phyloP scores from a whole-genome alignment of 2,797 vertebrate species.

The Catostomus latipinnis region DNA sequence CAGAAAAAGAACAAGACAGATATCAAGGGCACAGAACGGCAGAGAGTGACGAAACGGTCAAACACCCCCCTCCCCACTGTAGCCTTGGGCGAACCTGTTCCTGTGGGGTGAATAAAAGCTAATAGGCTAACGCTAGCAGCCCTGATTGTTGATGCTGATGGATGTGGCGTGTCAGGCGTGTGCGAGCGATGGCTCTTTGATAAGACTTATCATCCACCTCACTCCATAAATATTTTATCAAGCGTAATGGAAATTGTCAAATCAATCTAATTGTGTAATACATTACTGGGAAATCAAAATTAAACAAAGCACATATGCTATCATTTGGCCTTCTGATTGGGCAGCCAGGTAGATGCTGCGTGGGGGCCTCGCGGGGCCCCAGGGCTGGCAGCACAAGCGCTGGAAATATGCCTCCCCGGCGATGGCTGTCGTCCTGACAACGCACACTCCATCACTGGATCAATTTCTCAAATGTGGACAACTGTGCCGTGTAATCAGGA shows the following conservation, averaged over 20 bases:
- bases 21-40: too few species aligned
- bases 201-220: constrained; percentile 98
- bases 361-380: constrained; percentile 79
- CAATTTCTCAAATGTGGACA: constrained; percentile 99
- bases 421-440: constrained; percentile 84
- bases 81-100: constrained; percentile 92
- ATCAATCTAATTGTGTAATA: constrained; percentile 99
- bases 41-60: too few species aligned
- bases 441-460: constrained; percentile 97
- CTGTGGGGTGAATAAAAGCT: constrained; percentile 93
- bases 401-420: constrained; percentile 90
- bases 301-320: constrained; percentile 99
- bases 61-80: constrained; percentile 81
- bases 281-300: constrained; percentile 99
- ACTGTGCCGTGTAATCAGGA: constrained; percentile 99
- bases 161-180: constrained; percentile 96
- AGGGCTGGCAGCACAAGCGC: constrained; percentile 88
- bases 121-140: constrained; percentile 91
- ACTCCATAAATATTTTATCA: constrained; percentile 99
- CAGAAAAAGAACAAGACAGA: too few species aligned
- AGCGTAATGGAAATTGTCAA: constrained; percentile 99
- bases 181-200: constrained; percentile 95
- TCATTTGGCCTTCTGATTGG: constrained; percentile 99
- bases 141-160: constrained; percentile 94
- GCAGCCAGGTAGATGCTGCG: constrained; percentile 87